These are phyloP conservation scores for Diorhabda sublineata DNA, from an alignment of 1,140 invertebrate species.

Conservation along the genomic window DNA sequence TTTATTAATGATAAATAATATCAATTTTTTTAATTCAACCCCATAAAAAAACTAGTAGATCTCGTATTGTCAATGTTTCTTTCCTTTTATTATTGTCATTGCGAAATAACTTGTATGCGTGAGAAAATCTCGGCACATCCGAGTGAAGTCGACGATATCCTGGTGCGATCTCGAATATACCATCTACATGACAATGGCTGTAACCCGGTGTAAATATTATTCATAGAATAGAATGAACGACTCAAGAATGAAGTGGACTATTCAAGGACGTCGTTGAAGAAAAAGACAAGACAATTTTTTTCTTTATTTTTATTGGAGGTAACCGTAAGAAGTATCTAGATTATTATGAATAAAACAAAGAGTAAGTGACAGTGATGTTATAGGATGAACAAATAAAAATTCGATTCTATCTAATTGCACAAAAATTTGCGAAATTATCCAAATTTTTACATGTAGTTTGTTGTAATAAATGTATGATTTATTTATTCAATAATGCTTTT, in stretches of 20 bases:
- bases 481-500: too few species aligned
- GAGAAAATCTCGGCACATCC: conserved; percentile 15
- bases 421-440: too few species aligned
- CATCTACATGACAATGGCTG: conserved; percentile 18
- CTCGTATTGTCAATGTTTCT: too few species aligned
- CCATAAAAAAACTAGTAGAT: too few species aligned
- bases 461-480: too few species aligned
- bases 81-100: not conserved
- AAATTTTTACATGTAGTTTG: too few species aligned
- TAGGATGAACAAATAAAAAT: not conserved
- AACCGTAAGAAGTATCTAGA: not conserved
- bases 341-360: not conserved
- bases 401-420: not conserved
- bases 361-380: not conserved
- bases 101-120: conserved; percentile 13
- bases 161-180: conserved; percentile 8
- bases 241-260: conserved; percentile 7
- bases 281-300: not conserved
- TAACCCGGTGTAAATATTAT: conserved; percentile 8
- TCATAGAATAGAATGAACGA: conserved; percentile 6
- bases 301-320: not conserved
- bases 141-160: conserved; percentile 4
- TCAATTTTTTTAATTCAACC: too few species aligned
- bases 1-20: too few species aligned
- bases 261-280: not conserved